A percentile compares a stretch with the other conserved stretches of the same genome.
Conservation (phyloP, 2,888 invertebrate genomes). For the Pseudococcus longispinus region DNA sequence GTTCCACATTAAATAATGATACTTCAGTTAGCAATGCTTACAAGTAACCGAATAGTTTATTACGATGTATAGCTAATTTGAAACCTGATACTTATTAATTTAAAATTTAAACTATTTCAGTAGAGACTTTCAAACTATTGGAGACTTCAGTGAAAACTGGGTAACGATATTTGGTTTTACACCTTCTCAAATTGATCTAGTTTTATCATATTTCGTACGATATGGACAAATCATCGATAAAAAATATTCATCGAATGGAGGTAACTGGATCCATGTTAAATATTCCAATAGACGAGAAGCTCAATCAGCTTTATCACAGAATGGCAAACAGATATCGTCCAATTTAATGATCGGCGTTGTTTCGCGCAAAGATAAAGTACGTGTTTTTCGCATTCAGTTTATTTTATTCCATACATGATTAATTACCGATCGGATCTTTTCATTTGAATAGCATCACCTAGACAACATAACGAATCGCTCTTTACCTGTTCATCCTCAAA, state of each 20-base stretch:
- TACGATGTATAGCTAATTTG: neutral
- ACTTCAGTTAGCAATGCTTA: neutral
- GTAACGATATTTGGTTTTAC: conserved; percentile 54
- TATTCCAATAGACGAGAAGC: conserved; percentile 50
- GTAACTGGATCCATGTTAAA: conserved; percentile 53
- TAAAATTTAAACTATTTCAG: neutral
- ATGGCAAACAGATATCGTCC: conserved; percentile 52
- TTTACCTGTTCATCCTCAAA: neutral
- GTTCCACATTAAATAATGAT: neutral
- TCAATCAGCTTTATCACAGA: conserved; percentile 40
- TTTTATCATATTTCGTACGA: conserved; percentile 50
- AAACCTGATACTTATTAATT: neutral
- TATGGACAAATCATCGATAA: conserved; percentile 53
- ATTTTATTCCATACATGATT: neutral
- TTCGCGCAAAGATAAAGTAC: conserved; percentile 37
- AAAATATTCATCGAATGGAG: conserved; percentile 49
- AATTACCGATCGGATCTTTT: neutral
- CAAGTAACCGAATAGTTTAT: neutral
- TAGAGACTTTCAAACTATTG: conserved; percentile 33
- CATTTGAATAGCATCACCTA: conserved; percentile 21
- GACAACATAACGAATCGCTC: conserved; percentile 19
- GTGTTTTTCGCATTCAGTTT: neutral
- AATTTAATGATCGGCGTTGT: conserved; percentile 55
- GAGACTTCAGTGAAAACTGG: conserved; percentile 49
- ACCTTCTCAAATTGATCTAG: conserved; percentile 38